Percentiles rank a stretch among this genome's conserved stretches.
Evolutionary conservation across 2,888 invertebrate species (phyloP).

Genomic region (Tetragonula carbonaria): DNA sequence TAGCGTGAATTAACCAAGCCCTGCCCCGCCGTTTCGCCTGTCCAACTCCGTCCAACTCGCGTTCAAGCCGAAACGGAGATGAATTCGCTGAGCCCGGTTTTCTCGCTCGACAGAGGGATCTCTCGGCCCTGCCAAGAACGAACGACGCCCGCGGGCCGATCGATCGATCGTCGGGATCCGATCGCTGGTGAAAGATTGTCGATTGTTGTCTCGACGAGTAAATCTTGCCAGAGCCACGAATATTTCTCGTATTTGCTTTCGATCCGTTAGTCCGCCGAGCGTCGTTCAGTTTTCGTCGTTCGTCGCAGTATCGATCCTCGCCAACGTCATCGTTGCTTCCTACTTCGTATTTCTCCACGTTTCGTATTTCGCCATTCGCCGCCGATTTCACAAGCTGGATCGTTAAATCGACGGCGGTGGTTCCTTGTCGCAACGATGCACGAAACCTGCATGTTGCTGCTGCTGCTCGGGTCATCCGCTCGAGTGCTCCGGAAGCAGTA

Average conservation of each 20-base stretch:
- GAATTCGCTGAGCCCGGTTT: constrained; percentile 2
- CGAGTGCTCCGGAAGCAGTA: constrained; percentile 79
- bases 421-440: constrained; percentile 78
- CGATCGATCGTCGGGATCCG: not conserved
- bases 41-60: constrained; percentile 5
- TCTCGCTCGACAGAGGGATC: not conserved
- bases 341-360: not conserved
- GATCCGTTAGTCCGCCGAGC: no score
- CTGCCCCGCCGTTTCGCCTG: not conserved
- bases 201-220: no score
- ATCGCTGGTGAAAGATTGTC: no score
- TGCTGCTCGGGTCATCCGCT: constrained; percentile 79
- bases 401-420: constrained; percentile 73
- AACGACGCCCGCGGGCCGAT: not conserved
- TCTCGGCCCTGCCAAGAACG: constrained; percentile 18
- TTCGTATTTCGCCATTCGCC: not conserved
- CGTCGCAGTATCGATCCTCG: constrained; percentile 16
- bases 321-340: not conserved
- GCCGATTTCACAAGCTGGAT: constrained; percentile 1
- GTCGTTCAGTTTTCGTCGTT: not conserved
- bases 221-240: no score
- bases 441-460: constrained; percentile 72
- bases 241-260: no score
- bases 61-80: not conserved
- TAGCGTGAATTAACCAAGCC: constrained; percentile 26